Evolutionary conservation across 2,888 invertebrate species (phyloP), one percentile per base, ranked within the genome.

Genomic region (Aporophyla lueneburgensis): DNA sequence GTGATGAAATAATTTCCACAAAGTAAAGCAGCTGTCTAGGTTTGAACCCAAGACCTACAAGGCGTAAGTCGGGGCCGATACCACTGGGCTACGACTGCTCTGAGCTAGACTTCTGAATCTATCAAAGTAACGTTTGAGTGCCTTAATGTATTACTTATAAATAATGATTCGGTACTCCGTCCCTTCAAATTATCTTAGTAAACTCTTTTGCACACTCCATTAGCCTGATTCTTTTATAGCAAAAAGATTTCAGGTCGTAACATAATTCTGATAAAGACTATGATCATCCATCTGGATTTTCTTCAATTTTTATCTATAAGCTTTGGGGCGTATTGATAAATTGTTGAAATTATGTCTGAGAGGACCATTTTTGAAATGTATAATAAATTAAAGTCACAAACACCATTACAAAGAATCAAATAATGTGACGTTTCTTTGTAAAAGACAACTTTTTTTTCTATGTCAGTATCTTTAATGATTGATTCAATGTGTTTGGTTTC

Each of bases 141-240:
- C 49, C 33, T 21, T 69, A 59, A 83, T 71, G 59, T 78, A 14
- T 84, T 68, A 43, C 71, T 58, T 58, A 61, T 74, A 69, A 74
- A 65, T 80, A 82, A 84, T 74, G 71, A 80, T 71, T 46, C 54
- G 14, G 53, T 67, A 59, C n/a, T 75, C 10, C 14, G 10, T 61
- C 62, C 24, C 56, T 65, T 54, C 21, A 71, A n/a, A 70, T 62
- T 53, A 71, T 63, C 27, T 49, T 67, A 70, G 59, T 49, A 67
- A 79, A 62, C 53, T 62, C 53, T 66, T 72, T 62, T 19, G 54
- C 33, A 33, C 46, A 71, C 43, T 74, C 67, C 84, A 80, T 81
- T 84, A 74, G 54, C 24, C 9, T 62, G 54, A 54, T 72, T 67
- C 43, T 70, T 62, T 68, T 67, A 62, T 46, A 71, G 43, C 21